A percentile compares a stretch with the other conserved stretches of the same genome.
phyloP scores from a whole-genome alignment of 2,888 invertebrate genomes.

The Ceramica pisi region DNA sequence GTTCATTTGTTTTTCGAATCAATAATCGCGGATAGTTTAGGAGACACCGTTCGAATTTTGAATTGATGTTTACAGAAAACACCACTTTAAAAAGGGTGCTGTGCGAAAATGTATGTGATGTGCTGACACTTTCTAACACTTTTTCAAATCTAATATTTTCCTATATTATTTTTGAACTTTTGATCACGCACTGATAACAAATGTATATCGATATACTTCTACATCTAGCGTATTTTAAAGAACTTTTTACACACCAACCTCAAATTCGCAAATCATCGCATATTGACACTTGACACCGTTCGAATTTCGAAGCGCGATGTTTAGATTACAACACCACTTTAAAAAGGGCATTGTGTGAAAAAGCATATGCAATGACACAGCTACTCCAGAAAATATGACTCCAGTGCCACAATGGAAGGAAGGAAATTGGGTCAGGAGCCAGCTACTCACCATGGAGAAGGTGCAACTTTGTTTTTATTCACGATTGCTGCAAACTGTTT shows the following conservation, averaged over 20 bases:
- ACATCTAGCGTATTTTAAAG: too few relatives aligned
- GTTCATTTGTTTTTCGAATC: not conserved
- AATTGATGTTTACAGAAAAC: not conserved
- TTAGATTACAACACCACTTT: constrained; percentile 23
- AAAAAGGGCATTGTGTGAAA: constrained; percentile 52
- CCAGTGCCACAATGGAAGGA: constrained; percentile 65
- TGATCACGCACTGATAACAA: too few relatives aligned
- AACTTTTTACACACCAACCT: too few relatives aligned
- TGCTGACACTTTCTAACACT: too few relatives aligned
- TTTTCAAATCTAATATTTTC: too few relatives aligned
- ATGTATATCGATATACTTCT: too few relatives aligned
- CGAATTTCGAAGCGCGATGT: constrained; percentile 15
- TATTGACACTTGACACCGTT: constrained; percentile 9
- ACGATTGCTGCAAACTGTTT: constrained; percentile 58
- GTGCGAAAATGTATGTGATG: too few relatives aligned
- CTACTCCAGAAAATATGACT: constrained; percentile 73
- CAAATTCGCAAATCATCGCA: not conserved
- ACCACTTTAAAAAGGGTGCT: not conserved
- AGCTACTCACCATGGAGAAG: constrained; percentile 59
- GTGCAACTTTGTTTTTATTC: constrained; percentile 64
- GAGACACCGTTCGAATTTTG: not conserved
- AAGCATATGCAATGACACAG: constrained; percentile 63
- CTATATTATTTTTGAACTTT: too few relatives aligned
- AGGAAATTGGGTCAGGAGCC: constrained; percentile 71
- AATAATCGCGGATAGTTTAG: not conserved